Conservation (phyloP, 2,888 invertebrate genomes). For the Parthenolecanium corni region DNA sequence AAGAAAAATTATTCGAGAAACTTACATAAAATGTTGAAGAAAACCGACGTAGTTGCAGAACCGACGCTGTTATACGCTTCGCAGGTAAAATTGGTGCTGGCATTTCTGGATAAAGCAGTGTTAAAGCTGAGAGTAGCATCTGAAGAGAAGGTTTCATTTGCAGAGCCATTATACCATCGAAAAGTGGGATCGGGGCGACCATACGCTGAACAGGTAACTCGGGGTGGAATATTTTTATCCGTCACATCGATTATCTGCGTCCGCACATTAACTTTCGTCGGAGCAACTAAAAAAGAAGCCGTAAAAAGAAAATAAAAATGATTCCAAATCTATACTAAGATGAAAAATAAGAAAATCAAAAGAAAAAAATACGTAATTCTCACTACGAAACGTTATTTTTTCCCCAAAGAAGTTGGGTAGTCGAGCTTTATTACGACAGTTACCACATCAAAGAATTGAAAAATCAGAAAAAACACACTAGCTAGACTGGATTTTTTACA, state of each 20-base stretch:
- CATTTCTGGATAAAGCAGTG: constrained; percentile 54
- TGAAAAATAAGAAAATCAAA: no score
- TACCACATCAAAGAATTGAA: background rate
- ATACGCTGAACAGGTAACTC: constrained; percentile 48
- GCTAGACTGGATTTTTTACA: no score
- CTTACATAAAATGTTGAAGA: constrained; percentile 76
- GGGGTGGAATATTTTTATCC: constrained; percentile 47
- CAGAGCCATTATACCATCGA: constrained; percentile 55
- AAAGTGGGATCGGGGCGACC: constrained; percentile 62
- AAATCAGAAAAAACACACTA: no score
- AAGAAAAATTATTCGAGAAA: no score
- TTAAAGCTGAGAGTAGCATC: constrained; percentile 50
- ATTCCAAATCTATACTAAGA: no score
- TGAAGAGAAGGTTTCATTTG: constrained; percentile 37
- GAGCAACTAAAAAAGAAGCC: constrained; percentile 50
- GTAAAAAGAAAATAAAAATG: background rate
- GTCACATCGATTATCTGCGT: constrained; percentile 44
- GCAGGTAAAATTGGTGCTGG: constrained; percentile 68
- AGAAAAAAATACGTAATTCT: background rate
- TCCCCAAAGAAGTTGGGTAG: no score
- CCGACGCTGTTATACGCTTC: constrained; percentile 69
- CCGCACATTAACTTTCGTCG: constrained; percentile 71
- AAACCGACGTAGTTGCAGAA: constrained; percentile 52
- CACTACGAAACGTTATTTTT: background rate
- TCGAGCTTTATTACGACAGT: background rate